A percentile compares a stretch with the other conserved stretches of the same genome.
These are phyloP conservation scores for Etheostoma perlongum DNA, from an alignment of 2,797 vertebrate genomes.

Conservation along the genomic window DNA sequence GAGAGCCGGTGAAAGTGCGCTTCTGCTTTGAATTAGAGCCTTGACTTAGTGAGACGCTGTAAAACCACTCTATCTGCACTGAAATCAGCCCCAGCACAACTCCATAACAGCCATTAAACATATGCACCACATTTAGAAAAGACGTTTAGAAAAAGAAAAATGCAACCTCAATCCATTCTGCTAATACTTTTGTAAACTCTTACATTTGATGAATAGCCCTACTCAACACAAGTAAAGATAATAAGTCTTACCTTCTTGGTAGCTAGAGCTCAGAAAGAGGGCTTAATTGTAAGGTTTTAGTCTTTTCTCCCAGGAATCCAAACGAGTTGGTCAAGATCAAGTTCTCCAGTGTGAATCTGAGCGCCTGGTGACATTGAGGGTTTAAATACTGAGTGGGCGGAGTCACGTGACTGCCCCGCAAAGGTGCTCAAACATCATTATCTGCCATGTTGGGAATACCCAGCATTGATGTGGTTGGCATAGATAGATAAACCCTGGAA, in stretches of 20 bases:
- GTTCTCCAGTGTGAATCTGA: slow-evolving; percentile 70
- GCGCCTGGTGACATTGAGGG: slow-evolving; percentile 62
- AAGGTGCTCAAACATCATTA: slow-evolving; percentile 36
- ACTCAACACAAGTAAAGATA: neutral
- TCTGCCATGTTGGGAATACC: neutral
- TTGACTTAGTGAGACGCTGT: neutral
- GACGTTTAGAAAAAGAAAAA: slow-evolving; percentile 7
- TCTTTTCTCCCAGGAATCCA: slow-evolving; percentile 44
- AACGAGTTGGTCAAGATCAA: slow-evolving; percentile 73
- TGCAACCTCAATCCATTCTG: neutral
- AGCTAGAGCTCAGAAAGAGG: neutral
- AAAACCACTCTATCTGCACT: neutral
- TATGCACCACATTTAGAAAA: neutral
- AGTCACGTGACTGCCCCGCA: slow-evolving; percentile 36
- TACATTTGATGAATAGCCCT: neutral
- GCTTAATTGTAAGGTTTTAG: neutral
- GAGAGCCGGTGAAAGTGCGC: neutral
- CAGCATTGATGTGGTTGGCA: neutral
- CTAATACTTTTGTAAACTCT: neutral
- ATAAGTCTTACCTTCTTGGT: slow-evolving; percentile 55
- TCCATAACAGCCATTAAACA: neutral
- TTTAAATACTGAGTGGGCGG: slow-evolving; percentile 86
- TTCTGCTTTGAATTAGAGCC: neutral
- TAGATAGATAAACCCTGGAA: neutral
- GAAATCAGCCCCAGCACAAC: neutral